Evolutionary conservation across 2,888 invertebrate species (phyloP), one percentile per base, ranked within the genome.

Genomic region (Acrobasis repandana): DNA sequence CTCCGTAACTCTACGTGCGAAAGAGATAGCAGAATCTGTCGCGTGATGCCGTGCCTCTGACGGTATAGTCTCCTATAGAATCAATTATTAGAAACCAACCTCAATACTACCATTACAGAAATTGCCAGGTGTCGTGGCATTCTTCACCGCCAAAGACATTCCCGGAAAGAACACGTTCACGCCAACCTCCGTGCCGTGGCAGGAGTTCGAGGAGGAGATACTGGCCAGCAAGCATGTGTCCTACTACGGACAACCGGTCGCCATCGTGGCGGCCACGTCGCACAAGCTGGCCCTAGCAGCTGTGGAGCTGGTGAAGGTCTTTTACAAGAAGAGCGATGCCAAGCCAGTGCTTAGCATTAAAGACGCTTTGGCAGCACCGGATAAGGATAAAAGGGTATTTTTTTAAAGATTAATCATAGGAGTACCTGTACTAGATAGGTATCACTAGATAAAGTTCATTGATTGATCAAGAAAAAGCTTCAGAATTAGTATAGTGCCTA

Each of bases 241-340:
- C 14, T 96, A 93, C 77, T 94, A 95, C 65, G 95, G 96, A 0
- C 97, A 97, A 74, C 95, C 97, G 0, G 75, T 97, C 5, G 97
- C 96, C 0, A 74, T 97, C 1, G 89, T 97, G 8, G 94, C 95
- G 0, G 97, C 97, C 0, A 93, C 86, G 10, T 93, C 91, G 1
- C 93, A 93, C 33, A 86, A 86, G 0, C 69, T 94, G 1, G 90
- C 89, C 0, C 18, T 84, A 0, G 71, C 71, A 28, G 89, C 87
- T 1, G 84, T 83, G 0, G 69, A 65, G 0, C 49, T 86, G 46
- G 86, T 96, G 0, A 89, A 91, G 73, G 88, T 95, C 0, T 85
- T 80, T 86, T 95, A 95, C 67, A 86, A 85, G 46, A 83, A 92
- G 56, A 78, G 88, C 0, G 72, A 73, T 43, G 85, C 80, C 3